Percentiles rank a stretch among this genome's conserved stretches.
Conservation (phyloP, 1,140 invertebrate species). For the Drosophila setifemur region DNA sequence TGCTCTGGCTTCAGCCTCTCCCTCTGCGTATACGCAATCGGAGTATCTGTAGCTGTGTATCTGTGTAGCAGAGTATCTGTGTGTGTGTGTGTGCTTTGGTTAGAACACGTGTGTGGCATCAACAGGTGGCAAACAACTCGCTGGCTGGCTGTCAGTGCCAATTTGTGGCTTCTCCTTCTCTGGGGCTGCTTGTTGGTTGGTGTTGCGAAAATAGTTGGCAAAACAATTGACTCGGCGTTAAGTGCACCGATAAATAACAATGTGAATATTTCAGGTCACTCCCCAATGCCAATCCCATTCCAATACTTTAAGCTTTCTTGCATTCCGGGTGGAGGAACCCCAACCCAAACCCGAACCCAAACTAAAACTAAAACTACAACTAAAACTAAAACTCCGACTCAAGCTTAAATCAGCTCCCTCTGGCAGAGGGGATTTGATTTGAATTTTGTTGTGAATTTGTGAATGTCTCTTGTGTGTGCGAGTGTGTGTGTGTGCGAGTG, state of each 20-base stretch:
- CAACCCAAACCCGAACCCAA: not conserved
- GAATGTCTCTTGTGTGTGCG: slow-evolving; percentile 26
- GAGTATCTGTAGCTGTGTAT: too few relatives aligned
- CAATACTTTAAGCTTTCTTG: slow-evolving; percentile 18
- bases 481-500: slow-evolving; percentile 6
- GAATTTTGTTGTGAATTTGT: slow-evolving; percentile 69
- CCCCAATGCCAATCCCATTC: not conserved
- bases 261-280: slow-evolving; percentile 11
- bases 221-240: slow-evolving; percentile 18
- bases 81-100: not conserved
- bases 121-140: slow-evolving; percentile 52
- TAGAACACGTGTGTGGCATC: not conserved
- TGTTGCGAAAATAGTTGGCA: not conserved
- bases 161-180: slow-evolving; percentile 52
- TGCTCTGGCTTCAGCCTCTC: slow-evolving; percentile 26
- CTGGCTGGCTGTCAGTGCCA: slow-evolving; percentile 31
- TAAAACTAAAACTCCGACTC: slow-evolving; percentile 1
- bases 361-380: not conserved
- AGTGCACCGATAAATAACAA: slow-evolving; percentile 9
- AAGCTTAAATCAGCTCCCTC: not conserved
- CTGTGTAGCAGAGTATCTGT: slow-evolving; percentile 46
- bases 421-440: slow-evolving; percentile 43
- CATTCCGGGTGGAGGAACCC: too few relatives aligned
- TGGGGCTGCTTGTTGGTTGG: too few relatives aligned
- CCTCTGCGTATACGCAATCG: not conserved